Percentiles rank a stretch among this genome's conserved stretches.
Conservation (phyloP, 92 coral and sea anemone species). For the Heteractis magnifica region DNA sequence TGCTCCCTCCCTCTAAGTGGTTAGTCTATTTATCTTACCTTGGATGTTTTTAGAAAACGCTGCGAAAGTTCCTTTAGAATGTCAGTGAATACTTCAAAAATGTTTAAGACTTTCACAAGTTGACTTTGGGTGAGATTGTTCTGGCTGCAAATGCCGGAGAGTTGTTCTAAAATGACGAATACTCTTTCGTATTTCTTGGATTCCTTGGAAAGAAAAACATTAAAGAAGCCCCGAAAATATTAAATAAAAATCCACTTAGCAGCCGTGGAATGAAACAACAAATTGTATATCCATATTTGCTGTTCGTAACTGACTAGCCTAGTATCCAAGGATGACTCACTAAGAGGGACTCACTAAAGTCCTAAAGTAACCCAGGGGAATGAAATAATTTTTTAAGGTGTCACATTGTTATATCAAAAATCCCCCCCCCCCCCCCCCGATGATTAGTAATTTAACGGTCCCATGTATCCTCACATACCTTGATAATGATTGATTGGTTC, state of each 20-base stretch:
- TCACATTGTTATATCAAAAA: no score
- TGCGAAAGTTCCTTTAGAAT: not conserved
- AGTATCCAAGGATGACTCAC: no score
- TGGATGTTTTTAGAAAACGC: not conserved
- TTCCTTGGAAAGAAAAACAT: not conserved
- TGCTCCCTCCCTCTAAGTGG: no score
- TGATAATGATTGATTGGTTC: not conserved
- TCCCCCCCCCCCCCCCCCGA: not conserved
- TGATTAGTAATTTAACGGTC: not conserved
- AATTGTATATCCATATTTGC: no score
- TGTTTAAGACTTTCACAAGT: not conserved
- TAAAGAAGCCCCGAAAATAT: no score
- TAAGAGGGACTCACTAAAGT: no score
- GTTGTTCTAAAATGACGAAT: not conserved
- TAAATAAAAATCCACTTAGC: no score
- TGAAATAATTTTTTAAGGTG: no score
- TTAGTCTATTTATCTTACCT: not conserved
- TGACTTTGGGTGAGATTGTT: constrained; percentile 13
- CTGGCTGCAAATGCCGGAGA: not conserved
- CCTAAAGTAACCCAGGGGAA: no score
- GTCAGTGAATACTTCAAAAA: constrained; percentile 12
- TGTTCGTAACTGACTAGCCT: no score
- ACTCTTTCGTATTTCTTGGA: not conserved
- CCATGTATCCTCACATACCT: not conserved
- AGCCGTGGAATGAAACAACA: no score